Percentiles rank a stretch among this genome's conserved stretches.
Evolutionary conservation across 2,888 invertebrate species (phyloP).

Genomic region (Frankliniella fusca): DNA sequence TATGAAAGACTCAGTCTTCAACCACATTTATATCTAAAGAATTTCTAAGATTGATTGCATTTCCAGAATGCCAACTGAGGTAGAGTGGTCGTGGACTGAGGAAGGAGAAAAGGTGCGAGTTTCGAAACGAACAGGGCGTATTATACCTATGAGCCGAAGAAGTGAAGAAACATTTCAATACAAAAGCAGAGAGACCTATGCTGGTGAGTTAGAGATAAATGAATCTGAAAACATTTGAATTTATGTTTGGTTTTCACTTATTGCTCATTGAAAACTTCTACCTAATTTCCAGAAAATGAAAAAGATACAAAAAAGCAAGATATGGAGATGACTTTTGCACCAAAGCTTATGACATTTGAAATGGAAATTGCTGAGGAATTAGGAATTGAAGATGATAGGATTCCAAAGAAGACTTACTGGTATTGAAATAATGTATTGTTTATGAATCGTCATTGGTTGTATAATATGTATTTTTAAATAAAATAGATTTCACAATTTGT

Average conservation of each 20-base stretch:
- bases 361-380: constrained; percentile 92
- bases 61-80: constrained; percentile 60
- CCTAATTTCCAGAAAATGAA: constrained; percentile 42
- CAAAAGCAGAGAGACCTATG: constrained; percentile 66
- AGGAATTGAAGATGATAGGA: constrained; percentile 78
- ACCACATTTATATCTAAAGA: constrained; percentile 1
- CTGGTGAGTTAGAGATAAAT: constrained; percentile 43
- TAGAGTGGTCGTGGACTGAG: constrained; percentile 89
- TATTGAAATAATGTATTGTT: constrained; percentile 60
- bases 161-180: constrained; percentile 80
- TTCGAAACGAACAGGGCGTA: constrained; percentile 74
- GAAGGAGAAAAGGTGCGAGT: constrained; percentile 83
- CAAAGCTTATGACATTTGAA: constrained; percentile 81
- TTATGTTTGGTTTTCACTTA: constrained; percentile 25
- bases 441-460: no score
- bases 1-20: constrained; percentile 34
- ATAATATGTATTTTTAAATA: not conserved
- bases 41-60: constrained; percentile 31
- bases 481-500: not conserved
- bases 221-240: not conserved
- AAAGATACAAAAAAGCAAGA: constrained; percentile 70
- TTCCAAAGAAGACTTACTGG: constrained; percentile 76
- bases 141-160: constrained; percentile 77
- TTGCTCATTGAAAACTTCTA: not conserved
- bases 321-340: constrained; percentile 69